A percentile compares a stretch with the other conserved stretches of the same genome.
Conservation (phyloP, 2,113 vertebrate species). For the Antennarius striatus region DNA sequence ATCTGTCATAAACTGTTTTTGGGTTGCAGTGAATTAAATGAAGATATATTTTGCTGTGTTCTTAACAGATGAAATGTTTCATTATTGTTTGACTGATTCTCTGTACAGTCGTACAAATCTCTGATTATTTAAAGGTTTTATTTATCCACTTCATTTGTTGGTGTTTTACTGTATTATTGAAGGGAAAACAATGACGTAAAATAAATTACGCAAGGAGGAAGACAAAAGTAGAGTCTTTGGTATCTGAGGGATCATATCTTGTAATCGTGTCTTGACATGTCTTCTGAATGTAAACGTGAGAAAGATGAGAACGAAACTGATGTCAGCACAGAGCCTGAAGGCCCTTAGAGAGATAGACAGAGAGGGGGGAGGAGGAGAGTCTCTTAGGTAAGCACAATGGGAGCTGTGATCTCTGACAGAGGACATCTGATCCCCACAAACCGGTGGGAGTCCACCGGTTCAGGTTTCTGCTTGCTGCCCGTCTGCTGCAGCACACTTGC, state of each 20-base stretch:
- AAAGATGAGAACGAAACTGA: conserved; percentile 56
- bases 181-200: too few relatives aligned
- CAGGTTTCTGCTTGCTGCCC: conserved; percentile 69
- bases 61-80: too few relatives aligned
- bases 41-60: too few relatives aligned
- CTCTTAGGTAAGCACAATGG: conserved; percentile 72
- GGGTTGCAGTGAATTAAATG: too few relatives aligned
- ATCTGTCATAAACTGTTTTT: not conserved
- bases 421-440: conserved; percentile 71
- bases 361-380: conserved; percentile 45
- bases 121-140: not conserved
- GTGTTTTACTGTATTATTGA: too few relatives aligned
- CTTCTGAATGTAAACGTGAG: conserved; percentile 17
- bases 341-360: conserved; percentile 37
- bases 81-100: not conserved
- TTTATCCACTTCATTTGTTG: not conserved
- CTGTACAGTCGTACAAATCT: too few relatives aligned
- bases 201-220: too few relatives aligned
- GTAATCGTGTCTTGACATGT: not conserved
- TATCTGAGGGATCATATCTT: not conserved
- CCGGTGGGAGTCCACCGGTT: conserved; percentile 59
- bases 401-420: conserved; percentile 75
- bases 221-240: not conserved
- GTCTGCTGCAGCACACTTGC: conserved; percentile 37
- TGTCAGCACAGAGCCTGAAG: conserved; percentile 34